Conservation (phyloP, 1,140 invertebrate genomes). For the Hypsibius dujardini region DNA sequence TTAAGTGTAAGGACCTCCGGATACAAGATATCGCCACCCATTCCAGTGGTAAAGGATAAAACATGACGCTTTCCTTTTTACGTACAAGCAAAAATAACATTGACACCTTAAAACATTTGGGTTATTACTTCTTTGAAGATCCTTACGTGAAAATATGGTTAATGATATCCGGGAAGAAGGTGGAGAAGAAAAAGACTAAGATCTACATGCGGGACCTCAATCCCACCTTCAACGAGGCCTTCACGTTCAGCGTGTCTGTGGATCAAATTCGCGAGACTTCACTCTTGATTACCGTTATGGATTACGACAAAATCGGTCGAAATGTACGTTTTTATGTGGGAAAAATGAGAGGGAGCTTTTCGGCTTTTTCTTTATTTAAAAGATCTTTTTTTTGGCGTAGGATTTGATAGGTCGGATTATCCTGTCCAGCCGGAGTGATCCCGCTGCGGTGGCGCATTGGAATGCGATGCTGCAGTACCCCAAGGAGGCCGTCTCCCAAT, state of each 20-base stretch:
- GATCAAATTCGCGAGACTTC: constrained; percentile 82
- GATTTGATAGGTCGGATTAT: not conserved
- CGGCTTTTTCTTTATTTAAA: not conserved
- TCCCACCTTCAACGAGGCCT: constrained; percentile 79
- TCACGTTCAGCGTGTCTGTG: constrained; percentile 78
- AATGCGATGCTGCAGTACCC: constrained; percentile 5
- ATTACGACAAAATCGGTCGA: constrained; percentile 77
- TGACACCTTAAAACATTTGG: no score
- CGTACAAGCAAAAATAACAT: no score
- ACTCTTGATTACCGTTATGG: constrained; percentile 78
- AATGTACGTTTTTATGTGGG: constrained; percentile 35
- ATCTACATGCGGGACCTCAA: constrained; percentile 81
- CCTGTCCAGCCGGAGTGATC: not conserved
- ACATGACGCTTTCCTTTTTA: no score
- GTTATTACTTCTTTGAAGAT: constrained; percentile 44
- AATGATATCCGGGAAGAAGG: constrained; percentile 75
- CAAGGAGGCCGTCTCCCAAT: constrained; percentile 4
- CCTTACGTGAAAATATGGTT: constrained; percentile 91
- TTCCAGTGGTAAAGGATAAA: not conserved
- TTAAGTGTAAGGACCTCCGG: constrained; percentile 77
- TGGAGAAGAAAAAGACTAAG: constrained; percentile 86
- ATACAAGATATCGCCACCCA: constrained; percentile 48
- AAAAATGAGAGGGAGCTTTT: not conserved
- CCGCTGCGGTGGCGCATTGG: not conserved
- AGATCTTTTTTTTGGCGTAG: not conserved